These are phyloP conservation scores for Philotrypesis tridentata DNA, from an alignment of 1,140 invertebrate species.

Conservation along the genomic window DNA sequence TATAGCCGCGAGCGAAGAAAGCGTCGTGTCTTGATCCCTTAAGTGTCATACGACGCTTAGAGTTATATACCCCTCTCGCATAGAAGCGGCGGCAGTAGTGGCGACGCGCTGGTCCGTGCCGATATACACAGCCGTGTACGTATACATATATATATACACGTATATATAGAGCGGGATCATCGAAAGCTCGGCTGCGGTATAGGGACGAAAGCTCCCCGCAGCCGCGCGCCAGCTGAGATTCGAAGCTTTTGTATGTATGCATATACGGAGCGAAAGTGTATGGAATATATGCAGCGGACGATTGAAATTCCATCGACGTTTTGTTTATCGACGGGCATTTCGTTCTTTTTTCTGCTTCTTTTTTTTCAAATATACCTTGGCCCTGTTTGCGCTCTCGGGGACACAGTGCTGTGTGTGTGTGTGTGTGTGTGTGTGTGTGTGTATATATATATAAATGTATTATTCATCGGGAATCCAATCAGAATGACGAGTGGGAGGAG, in stretches of 20 bases:
- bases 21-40: background rate
- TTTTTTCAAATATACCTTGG: background rate
- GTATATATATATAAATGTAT: background rate
- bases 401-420: background rate
- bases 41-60: background rate
- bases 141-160: background rate
- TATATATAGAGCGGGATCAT: background rate
- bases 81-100: too few relatives aligned
- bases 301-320: background rate
- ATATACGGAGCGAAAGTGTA: too few relatives aligned
- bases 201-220: background rate
- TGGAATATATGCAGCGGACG: background rate
- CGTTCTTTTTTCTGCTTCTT: too few relatives aligned
- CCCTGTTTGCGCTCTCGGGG: background rate
- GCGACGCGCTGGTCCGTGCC: too few relatives aligned
- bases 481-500: background rate
- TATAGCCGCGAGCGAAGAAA: background rate
- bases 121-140: background rate
- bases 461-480: background rate
- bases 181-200: background rate
- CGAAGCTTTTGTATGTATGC: background rate
- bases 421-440: too few relatives aligned
- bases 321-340: background rate
- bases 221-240: background rate
- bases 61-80: background rate